Conservation (phyloP, 2,888 invertebrate genomes). For the Leptura quadrifasciata region DNA sequence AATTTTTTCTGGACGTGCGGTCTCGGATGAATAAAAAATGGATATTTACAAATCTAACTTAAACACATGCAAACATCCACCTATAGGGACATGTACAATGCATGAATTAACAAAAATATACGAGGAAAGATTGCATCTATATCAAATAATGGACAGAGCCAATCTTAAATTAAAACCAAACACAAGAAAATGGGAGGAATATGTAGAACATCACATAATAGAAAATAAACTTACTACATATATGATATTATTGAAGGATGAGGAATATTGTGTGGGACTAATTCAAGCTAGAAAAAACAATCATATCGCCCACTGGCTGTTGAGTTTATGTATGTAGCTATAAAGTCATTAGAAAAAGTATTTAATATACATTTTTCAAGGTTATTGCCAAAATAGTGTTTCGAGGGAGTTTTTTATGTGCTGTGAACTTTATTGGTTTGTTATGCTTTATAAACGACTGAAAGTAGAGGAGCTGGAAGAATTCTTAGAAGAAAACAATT, state of each 20-base stretch:
- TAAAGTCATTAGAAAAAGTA: background rate
- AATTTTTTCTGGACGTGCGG: too few species aligned
- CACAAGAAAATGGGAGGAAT: constrained; percentile 13
- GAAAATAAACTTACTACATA: constrained; percentile 21
- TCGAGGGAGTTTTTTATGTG: constrained; percentile 41
- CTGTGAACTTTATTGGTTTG: constrained; percentile 51
- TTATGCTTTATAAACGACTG: constrained; percentile 41
- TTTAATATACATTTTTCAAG: constrained; percentile 37
- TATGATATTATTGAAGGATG: constrained; percentile 20
- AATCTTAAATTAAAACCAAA: constrained; percentile 20
- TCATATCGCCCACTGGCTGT: constrained; percentile 49
- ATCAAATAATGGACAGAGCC: constrained; percentile 27
- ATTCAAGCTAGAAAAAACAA: constrained; percentile 36
- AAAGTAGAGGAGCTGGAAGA: constrained; percentile 11
- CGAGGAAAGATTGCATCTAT: constrained; percentile 25
- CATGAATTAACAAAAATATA: constrained; percentile 29
- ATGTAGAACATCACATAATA: constrained; percentile 10
- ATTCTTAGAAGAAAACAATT: constrained; percentile 42
- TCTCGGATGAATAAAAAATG: too few species aligned
- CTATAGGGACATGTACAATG: constrained; percentile 9
- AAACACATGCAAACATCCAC: constrained; percentile 23
- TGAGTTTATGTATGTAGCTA: constrained; percentile 48
- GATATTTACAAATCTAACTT: constrained; percentile 32
- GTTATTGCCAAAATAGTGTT: constrained; percentile 45
- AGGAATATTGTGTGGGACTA: constrained; percentile 7